Conservation (phyloP, 2,113 vertebrate species). For the Aplodontia rufa region DNA sequence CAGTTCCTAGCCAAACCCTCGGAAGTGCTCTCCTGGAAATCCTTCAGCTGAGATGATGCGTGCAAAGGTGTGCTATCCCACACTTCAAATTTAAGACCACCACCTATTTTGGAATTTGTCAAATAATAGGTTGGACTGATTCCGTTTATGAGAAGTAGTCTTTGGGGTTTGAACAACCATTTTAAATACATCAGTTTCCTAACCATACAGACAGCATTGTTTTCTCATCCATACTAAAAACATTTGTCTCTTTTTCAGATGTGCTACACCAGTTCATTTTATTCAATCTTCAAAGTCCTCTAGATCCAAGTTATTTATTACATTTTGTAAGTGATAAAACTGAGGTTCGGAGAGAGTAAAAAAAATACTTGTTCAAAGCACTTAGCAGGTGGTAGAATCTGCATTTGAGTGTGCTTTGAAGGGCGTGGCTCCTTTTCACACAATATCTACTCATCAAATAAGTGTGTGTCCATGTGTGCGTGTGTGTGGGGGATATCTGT, state of each 20-base stretch:
- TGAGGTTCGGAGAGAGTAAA: not conserved
- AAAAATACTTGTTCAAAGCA: not conserved
- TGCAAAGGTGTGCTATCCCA: not conserved
- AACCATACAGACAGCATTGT: not conserved
- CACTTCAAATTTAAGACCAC: not conserved
- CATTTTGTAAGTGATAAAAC: not conserved
- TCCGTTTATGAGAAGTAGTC: not conserved
- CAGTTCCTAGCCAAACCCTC: not conserved
- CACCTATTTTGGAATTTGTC: not conserved
- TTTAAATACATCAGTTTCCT: not conserved
- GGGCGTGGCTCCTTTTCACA: not conserved
- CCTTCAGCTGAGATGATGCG: not conserved
- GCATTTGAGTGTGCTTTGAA: not conserved
- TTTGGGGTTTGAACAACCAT: not conserved
- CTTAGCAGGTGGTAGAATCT: not conserved
- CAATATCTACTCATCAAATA: not conserved
- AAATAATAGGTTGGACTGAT: not conserved
- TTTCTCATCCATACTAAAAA: not conserved
- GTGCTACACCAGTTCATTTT: not conserved
- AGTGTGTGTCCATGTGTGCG: not conserved
- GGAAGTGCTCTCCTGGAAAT: not conserved
- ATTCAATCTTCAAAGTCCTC: not conserved
- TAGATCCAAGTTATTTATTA: not conserved
- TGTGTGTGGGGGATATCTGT: not conserved
- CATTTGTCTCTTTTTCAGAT: not conserved